Evolutionary conservation across 2,113 vertebrate species (phyloP), one percentile per base, ranked within the genome.

Genomic region (Paraplagusia blochii): DNA sequence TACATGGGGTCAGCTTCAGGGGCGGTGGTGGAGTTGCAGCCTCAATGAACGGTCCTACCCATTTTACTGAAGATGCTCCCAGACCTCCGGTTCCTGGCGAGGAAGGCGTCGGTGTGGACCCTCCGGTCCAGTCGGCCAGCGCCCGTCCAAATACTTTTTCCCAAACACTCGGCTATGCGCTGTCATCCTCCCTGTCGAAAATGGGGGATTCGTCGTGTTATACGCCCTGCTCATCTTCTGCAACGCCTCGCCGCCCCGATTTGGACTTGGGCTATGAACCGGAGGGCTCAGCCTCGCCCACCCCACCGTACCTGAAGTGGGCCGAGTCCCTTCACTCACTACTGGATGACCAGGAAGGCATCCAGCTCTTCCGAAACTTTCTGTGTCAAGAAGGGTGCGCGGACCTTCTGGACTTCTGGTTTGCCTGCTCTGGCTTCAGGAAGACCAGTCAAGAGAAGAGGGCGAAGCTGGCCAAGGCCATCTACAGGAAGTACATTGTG

Each of bases 391-490:
- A 96, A 88, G 92, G 91, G 68, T 95, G 94, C 10, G 92, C 91
- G 0, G 94, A 98, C 84, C 86, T 97, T 57, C 88, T 98, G 61
- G 96, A 99, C 85, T 99, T 98, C 86, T 99, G 97, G 97, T 98
- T 98, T 13, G 97, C 96, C 29, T 99, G 97, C 86, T 95, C 92
- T 0, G 97, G 97, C 51, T 99, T 99, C 86, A 86, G 93, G 73
- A 95, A 97, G 76, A 90, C 93, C 88, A 80, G 91, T 80, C 0
- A 94, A 74, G 93, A 96, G 63, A 95, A 95, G 77, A 89, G 91
- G 86, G 85, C 92, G 33, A 99, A 95, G 79, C 85, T 98, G 77
- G 96, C 96, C 52, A 96, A 94, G 87, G 95, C 91, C 55, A 99
- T 99, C 78, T 99, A 98, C 85, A 93, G 93, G 81, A 97, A 96